Evolutionary conservation across 2,888 invertebrate species (phyloP), one percentile per base, ranked within the genome.

Genomic region (Ennomos fuscantarius): DNA sequence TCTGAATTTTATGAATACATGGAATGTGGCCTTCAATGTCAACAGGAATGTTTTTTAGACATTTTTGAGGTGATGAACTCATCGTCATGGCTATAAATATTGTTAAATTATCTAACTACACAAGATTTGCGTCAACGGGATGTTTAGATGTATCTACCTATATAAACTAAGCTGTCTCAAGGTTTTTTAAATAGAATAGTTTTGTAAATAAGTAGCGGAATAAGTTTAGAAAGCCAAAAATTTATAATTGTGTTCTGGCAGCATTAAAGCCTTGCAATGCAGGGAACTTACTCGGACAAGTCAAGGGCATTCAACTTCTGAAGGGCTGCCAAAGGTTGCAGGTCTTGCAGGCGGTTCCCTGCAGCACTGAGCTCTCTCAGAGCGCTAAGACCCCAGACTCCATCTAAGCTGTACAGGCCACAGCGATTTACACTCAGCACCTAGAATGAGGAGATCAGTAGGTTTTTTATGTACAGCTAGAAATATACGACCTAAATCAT

Each of bases 391-490:
- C 95, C 95, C 86, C 94, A 94, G 8, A 95, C 93, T 8, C 95
- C 95, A 70, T 96, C 96, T 62, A 96, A 86, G 62, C 93, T 94
- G 13, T 89, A 93, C 49, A 96, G 78, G 0, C 94, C 94, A 73
- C 96, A 96, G 41, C 94, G 93, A 68, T 94, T 94, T 8, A 96
- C 94, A 70, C 91, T 91, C 45, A 92, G 71, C 11, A 81, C 69
- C 93, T 92, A 49, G 24, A 40, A 11, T 15, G 11, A 5, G 24
- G 8, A 44, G 9, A 8, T 8, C 10, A 36, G 8, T 11, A 41
- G 0, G n/a, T 10, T 35, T 32, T 32, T 12, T 13, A 46, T 13
- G 10, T 24, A 6, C 24, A 24, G 24, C 24, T 24, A 24, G 6
- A 24, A 24, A 24, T 6, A 24, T 6, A 24, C 0, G 0, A 24